A percentile compares a stretch with the other conserved stretches of the same genome.
Conservation (phyloP, 2,888 invertebrate genomes). For the Brachypalpus laphriformis region DNA sequence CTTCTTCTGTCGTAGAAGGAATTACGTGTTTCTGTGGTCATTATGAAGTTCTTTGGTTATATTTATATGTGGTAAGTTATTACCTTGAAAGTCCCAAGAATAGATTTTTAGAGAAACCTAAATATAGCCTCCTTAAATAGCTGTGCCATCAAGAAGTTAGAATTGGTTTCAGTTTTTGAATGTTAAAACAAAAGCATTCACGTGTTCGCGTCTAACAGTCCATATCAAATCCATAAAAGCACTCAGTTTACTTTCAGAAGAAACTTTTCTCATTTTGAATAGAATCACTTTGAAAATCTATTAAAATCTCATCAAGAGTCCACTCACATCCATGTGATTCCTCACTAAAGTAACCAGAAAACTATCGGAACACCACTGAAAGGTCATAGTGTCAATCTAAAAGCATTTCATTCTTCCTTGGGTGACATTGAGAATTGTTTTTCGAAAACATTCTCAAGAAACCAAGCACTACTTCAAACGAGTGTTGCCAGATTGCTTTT, state of each 20-base stretch:
- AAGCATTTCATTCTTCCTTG: not conserved
- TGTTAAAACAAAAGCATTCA: not conserved
- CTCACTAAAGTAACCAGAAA: not conserved
- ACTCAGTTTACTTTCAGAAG: not conserved
- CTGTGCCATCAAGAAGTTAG: not conserved
- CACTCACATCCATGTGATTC: not conserved
- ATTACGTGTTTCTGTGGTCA: not conserved
- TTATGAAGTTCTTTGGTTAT: not conserved
- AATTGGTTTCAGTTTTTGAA: not conserved
- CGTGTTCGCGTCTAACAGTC: not conserved
- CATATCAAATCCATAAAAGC: not conserved
- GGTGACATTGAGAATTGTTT: not conserved
- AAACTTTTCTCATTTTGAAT: not conserved
- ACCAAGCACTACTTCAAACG: not conserved
- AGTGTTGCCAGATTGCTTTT: not conserved
- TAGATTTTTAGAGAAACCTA: not conserved
- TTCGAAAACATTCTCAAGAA: not conserved
- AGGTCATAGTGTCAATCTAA: not conserved
- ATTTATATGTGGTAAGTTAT: too few relatives aligned
- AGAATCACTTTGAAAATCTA: not conserved
- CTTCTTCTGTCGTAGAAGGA: not conserved
- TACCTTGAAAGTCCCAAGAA: too few relatives aligned
- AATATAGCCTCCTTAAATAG: not conserved
- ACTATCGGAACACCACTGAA: not conserved
- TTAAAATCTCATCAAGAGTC: constrained; percentile 2